A percentile compares a stretch with the other conserved stretches of the same genome.
Conservation (phyloP, 2,797 vertebrate genomes). For the Peromyscus melanophrys region DNA sequence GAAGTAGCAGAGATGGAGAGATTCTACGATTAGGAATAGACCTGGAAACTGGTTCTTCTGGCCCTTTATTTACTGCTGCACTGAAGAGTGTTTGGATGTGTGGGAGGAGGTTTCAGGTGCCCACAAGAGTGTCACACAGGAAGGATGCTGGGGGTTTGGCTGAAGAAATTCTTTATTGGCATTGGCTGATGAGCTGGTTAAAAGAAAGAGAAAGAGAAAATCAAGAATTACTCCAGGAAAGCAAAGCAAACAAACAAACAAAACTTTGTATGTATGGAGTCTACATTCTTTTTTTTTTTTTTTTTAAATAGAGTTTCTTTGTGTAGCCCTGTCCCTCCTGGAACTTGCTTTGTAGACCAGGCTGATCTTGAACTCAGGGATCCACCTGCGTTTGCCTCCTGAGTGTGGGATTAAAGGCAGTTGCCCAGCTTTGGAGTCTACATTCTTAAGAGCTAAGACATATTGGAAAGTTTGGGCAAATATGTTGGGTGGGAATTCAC, state of each 20-base stretch:
- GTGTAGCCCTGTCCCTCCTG: not conserved
- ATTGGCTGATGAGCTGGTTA: not conserved
- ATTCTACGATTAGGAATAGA: not conserved
- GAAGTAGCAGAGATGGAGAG: not conserved
- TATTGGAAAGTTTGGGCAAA: not conserved
- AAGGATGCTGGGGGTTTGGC: not conserved
- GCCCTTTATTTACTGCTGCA: not conserved
- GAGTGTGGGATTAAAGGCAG: not conserved
- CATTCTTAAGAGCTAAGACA: not conserved
- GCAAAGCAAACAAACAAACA: not conserved
- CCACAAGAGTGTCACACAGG: not conserved
- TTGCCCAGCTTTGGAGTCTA: too few species aligned
- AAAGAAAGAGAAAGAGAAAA: slow-evolving; percentile 15
- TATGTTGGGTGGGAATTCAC: not conserved
- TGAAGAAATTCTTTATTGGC: not conserved
- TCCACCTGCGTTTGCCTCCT: too few species aligned
- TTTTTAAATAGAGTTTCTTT: not conserved
- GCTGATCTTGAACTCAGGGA: not conserved
- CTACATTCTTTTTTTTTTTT: not conserved
- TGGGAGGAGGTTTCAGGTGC: not conserved
- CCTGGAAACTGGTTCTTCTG: not conserved
- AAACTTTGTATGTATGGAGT: not conserved
- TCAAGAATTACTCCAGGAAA: not conserved
- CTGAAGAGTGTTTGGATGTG: not conserved
- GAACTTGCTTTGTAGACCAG: not conserved